Conservation (phyloP, 2,888 invertebrate genomes). For the Lasioglossum pauxillum region DNA sequence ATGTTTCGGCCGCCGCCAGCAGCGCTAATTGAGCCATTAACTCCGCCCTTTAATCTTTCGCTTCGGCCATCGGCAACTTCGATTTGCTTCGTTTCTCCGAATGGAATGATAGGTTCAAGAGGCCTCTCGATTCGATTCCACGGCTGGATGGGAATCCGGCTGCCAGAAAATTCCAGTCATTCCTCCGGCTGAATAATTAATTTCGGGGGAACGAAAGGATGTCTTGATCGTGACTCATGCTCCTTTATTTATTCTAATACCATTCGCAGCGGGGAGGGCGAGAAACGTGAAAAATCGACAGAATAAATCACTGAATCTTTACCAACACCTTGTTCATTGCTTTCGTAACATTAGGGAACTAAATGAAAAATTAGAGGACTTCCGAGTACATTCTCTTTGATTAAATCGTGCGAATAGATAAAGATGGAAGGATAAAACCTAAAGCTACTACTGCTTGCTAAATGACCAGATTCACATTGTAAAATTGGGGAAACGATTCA, state of each 20-base stretch:
- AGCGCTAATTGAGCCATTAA: slow-evolving; percentile 74
- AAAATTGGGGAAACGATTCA: too few relatives aligned
- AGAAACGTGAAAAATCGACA: not conserved
- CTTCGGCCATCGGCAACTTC: slow-evolving; percentile 58
- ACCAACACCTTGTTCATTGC: not conserved
- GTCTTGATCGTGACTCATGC: not conserved
- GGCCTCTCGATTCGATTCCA: slow-evolving; percentile 50
- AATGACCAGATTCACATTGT: too few relatives aligned
- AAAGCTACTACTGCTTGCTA: too few relatives aligned
- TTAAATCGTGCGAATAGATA: not conserved
- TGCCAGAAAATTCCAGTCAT: slow-evolving; percentile 39
- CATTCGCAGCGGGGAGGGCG: not conserved
- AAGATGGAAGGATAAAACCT: too few relatives aligned
- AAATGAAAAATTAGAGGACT: not conserved
- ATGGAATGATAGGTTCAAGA: slow-evolving; percentile 53
- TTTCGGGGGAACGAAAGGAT: not conserved
- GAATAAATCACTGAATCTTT: not conserved
- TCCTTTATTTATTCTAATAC: not conserved
- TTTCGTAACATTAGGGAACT: not conserved
- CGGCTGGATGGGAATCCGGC: not conserved
- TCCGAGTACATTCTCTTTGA: not conserved
- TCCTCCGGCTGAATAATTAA: slow-evolving; percentile 14
- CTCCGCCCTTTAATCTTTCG: slow-evolving; percentile 70
- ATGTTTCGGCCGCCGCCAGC: slow-evolving; percentile 53
- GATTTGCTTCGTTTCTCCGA: slow-evolving; percentile 67